Base-by-base conservation (phyloP, 2,888 invertebrate genomes). In the Brachypterus glaber region DNA sequence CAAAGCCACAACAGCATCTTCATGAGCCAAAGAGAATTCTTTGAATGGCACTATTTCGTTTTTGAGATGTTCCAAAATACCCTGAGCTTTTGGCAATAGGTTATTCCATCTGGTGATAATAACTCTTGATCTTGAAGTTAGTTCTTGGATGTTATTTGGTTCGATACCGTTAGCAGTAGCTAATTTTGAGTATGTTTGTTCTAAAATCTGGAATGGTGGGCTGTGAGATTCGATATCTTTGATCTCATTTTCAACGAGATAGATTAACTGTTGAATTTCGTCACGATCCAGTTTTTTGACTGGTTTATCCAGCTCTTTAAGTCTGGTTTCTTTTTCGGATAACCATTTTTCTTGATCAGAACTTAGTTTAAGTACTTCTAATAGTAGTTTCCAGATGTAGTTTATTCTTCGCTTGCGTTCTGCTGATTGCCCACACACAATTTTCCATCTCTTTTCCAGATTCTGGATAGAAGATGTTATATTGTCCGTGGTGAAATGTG, bases 371-470 rank as follows among this genome's bases (percentile, higher is more conserved):
- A 74, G 62, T 2, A 82, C 62, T 40, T 79, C 73, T 49, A 74
- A 72, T 9, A 81, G 56, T 4, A 77, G 53, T 41, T 72, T 72
- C 77, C 79, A 80, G 0, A 73, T 67, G 27, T 66, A 62, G 2
- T 75, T 60, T 39, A 86, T 80, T 39, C 76, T 77, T 0, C 76
- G 71, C 59, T 82, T 85, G 2, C 82, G 71, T 37, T 80, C 80
- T 4, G 80, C 76, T 0, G 84, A 83, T 56, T 76, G 71, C 2
- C 76, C 75, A 54, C 86, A 87, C 2, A 86, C 77, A 29, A 73
- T 72, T 52, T 80, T 83, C 88, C 88, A 88, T 45, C 86, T 75
- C 55, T 76, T 78, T 52, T 87, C 86, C 8, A 88, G 67, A 39
- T 77, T 78, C 35, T 82, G 77, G 34, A 79, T 75, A 0, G 82